Conservation (phyloP, 2,888 invertebrate genomes). For the Pherbina coryleti region DNA sequence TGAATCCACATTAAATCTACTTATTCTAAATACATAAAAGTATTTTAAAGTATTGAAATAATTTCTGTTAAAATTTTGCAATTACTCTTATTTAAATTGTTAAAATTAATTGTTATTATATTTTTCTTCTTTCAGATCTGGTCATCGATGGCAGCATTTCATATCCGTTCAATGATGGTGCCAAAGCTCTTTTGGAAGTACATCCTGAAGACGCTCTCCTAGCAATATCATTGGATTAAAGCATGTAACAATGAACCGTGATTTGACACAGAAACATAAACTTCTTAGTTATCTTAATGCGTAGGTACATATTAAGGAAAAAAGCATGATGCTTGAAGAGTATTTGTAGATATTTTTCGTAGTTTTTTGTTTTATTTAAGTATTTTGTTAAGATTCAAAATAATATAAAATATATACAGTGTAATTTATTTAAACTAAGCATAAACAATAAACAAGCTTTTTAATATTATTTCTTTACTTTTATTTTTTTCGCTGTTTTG, state of each 20-base stretch:
- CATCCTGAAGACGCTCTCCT: constrained; percentile 88
- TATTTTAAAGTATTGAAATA: no score
- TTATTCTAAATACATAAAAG: no score
- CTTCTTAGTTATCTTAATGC: background rate
- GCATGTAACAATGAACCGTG: background rate
- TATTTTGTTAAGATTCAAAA: background rate
- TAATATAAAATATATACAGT: background rate
- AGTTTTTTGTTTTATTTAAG: background rate
- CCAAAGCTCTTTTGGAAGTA: constrained; percentile 85
- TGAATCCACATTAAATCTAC: no score
- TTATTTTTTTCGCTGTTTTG: background rate
- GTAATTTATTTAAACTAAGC: background rate
- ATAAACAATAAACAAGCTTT: background rate
- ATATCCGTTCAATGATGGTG: constrained; percentile 94
- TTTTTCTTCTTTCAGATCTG: constrained; percentile 72
- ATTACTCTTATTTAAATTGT: no score
- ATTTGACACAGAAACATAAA: background rate
- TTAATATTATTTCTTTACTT: background rate
- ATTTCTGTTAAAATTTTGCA: no score
- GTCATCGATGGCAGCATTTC: constrained; percentile 97
- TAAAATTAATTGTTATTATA: background rate
- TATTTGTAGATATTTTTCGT: constrained; percentile 17
- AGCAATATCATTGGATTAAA: constrained; percentile 74
- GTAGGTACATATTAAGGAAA: constrained; percentile 3
- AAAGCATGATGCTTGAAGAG: background rate